Base-by-base conservation (phyloP, 2,113 vertebrate species). In the Siphamia tubifer region DNA sequence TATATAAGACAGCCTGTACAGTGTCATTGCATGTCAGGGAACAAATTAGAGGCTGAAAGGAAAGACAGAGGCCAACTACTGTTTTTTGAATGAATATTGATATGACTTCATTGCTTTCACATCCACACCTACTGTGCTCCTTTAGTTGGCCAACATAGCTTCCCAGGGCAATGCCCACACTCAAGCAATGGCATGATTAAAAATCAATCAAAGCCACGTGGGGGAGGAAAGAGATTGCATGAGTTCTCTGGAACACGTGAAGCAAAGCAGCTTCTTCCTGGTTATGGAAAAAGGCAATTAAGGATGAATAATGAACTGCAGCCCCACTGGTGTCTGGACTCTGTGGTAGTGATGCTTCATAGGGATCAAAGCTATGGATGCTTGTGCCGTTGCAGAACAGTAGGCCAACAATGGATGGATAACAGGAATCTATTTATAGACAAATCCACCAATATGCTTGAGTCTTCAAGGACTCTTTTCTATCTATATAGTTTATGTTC, bases 211-310 rank as follows among this genome's bases (percentile, higher is more conserved):
- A 7, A 70, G 55, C 32, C 32, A 60, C 3, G 27, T 43, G 60
- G 65, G 47, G 53, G 58, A 64, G 47, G 44, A 57, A 49, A 79
- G 57, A 39, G 57, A 72, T 69, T 64, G 60, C 60, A 56, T 48
- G 48, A 58, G 62, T 68, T 56, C 28, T 51, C 7, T 63, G 42
- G 47, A 75, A 82, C 64, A 81, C 45, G 67, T 74, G 35, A 80
- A n/a, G 28, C 67, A 83, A 44, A 25, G 20, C 53, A 68, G 75
- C 45, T 36, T 87, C 75, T 77, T 82, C 34, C 42, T 51, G 43
- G 40, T 70, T 79, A 40, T 71, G 52, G 53, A 74, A 85, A 77
- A 79, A 82, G 73, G 58, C 79, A 84, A 83, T 89, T 90, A 84
- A 71, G 55, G 36, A 75, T 76, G 81, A 88, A 81, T 79, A 86